Percentiles rank a stretch among this genome's conserved stretches.
Conservation (phyloP, 2,888 invertebrate genomes). For the Apomyelois bistriatella region DNA sequence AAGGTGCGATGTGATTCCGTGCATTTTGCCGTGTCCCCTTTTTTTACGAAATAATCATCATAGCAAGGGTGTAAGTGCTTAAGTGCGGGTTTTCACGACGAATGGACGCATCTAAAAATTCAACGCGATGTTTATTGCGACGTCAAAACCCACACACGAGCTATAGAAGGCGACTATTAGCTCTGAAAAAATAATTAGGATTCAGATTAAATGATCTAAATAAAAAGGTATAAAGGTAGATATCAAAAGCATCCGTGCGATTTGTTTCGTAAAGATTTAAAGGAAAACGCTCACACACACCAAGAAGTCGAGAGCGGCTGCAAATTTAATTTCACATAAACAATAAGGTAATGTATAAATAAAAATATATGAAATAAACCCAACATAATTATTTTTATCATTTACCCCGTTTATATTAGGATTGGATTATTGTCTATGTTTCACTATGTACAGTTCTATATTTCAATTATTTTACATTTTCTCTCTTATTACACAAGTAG, state of each 20-base stretch:
- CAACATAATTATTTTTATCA: too few relatives aligned
- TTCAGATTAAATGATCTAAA: neutral
- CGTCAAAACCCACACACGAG: neutral
- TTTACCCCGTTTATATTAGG: too few relatives aligned
- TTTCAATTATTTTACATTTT: too few relatives aligned
- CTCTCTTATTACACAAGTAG: neutral
- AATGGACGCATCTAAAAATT: neutral
- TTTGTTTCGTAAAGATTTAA: too few relatives aligned
- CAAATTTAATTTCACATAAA: too few relatives aligned
- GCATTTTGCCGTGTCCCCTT: neutral
- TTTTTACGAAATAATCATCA: neutral
- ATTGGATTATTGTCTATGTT: too few relatives aligned
- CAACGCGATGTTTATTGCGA: neutral
- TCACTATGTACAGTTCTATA: too few relatives aligned
- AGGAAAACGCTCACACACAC: too few relatives aligned
- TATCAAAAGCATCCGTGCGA: too few relatives aligned
- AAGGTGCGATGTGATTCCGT: slow-evolving; percentile 1
- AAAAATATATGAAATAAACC: too few relatives aligned
- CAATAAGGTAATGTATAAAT: too few relatives aligned
- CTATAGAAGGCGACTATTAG: neutral
- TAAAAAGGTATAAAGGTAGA: neutral
- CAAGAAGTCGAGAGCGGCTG: too few relatives aligned
- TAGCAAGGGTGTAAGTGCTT: neutral
- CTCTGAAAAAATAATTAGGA: neutral
- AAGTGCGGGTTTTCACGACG: neutral